Percentiles rank a stretch among this genome's conserved stretches.
These are phyloP conservation scores for Typhlichthys eigenmanni DNA, from an alignment of 2,797 vertebrate genomes.

Conservation along the genomic window DNA sequence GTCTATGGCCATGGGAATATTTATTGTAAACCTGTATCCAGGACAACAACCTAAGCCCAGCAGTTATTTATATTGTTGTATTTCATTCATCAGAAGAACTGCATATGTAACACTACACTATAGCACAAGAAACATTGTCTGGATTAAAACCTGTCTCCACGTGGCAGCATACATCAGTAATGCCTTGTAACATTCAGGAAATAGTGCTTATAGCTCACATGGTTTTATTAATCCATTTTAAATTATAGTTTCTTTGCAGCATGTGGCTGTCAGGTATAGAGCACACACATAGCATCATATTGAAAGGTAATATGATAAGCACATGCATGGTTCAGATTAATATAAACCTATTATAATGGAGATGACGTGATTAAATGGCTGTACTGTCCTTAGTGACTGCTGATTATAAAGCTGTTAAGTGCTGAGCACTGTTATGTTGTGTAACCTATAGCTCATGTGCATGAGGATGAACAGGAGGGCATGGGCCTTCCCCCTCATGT, in stretches of 20 bases:
- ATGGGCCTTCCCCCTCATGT: no score
- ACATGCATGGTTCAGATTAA: slow-evolving; percentile 38
- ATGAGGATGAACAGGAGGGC: no score
- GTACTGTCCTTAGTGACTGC: no score
- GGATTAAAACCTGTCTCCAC: background rate
- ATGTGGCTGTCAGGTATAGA: no score
- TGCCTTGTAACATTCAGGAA: no score
- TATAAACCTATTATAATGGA: background rate
- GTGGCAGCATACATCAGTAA: background rate
- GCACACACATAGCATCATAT: background rate
- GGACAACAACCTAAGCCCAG: slow-evolving; percentile 36
- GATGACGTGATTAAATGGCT: no score
- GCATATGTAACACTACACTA: background rate
- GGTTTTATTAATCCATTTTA: slow-evolving; percentile 10
- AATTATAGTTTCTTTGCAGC: no score
- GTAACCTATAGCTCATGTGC: no score
- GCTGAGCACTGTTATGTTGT: no score
- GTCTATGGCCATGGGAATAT: slow-evolving; percentile 14
- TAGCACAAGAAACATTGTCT: background rate
- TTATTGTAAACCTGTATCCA: slow-evolving; percentile 36
- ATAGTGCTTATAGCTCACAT: background rate
- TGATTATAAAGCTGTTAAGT: no score
- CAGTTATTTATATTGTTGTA: no score
- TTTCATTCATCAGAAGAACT: background rate
- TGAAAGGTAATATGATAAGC: slow-evolving; percentile 21